Evolutionary conservation across 2,113 vertebrate species (phyloP).

Genomic region (Cottus gobio): DNA sequence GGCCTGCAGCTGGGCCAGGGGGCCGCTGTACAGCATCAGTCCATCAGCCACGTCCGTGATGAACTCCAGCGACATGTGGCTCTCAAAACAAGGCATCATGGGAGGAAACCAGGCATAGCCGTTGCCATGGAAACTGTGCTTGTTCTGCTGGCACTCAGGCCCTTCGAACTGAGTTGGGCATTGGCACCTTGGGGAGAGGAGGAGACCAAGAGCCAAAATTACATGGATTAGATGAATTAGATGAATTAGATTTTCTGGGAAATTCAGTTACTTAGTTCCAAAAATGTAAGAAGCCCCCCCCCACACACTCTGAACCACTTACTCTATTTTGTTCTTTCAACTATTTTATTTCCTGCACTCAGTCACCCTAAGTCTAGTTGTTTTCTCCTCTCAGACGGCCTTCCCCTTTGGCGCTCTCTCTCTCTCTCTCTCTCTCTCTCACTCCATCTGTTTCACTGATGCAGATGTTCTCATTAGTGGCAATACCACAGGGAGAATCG

Average conservation of each 20-base stretch:
- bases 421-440: conserved; percentile 28
- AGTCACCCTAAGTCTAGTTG: conserved; percentile 19
- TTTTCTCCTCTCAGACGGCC: conserved; percentile 40
- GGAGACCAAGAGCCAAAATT: conserved; percentile 41
- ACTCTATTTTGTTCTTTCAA: conserved; percentile 28
- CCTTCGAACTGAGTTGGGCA: conserved; percentile 89
- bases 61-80: conserved; percentile 90
- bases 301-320: neutral
- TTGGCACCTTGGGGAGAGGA: conserved; percentile 84
- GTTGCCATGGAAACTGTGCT: conserved; percentile 91
- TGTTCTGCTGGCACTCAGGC: conserved; percentile 92
- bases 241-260: neutral
- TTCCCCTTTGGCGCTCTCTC: conserved; percentile 44
- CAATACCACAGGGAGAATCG: conserved; percentile 59
- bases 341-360: conserved; percentile 15
- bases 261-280: neutral
- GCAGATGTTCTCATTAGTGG: conserved; percentile 77
- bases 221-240: conserved; percentile 41
- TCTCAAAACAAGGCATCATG: conserved; percentile 89
- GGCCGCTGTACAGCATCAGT: conserved; percentile 89
- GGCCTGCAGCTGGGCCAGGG: conserved; percentile 85
- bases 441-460: conserved; percentile 60
- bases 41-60: conserved; percentile 89
- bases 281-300: neutral
- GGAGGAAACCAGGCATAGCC: conserved; percentile 93